Evolutionary conservation across 1,140 invertebrate species (phyloP), one percentile per base, ranked within the genome.

Genomic region (Drosophila kohkoa): DNA sequence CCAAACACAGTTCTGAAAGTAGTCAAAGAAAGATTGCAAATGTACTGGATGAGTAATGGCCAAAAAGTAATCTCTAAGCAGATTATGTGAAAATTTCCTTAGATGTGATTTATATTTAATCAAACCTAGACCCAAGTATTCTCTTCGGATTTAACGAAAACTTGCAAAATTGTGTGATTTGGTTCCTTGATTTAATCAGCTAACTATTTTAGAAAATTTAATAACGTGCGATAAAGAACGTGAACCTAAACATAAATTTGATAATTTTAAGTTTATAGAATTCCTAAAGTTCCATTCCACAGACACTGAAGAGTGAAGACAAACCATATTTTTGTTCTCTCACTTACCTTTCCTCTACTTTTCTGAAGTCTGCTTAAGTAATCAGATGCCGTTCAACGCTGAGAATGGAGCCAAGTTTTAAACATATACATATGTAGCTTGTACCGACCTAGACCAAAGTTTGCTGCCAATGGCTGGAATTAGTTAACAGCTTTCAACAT

Each of bases 1-100:
- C 3, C 25, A 25, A 15, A 16, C 51, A 51, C 13, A 45, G 58
- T 45, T 60, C 51, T 32, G 7, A 25, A 25, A 11, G 30, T 48
- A 38, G 48, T 8, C 38, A 8, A 1, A 30, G 41, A 46, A 49
- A 46, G 62, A 54, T 64, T 52, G 35, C 32, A n/a, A n/a, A 38
- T 48, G 52, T 35, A 65, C 43, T 30, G 41, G 49, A 32, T 52
- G 49, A 65, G 41, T 41, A 43, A 58, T 58, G 38, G 13, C 16
- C 32, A 51, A 30, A 16, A 10, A 35, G 11, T 13, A 45, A 54
- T 32, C 41, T 45, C 38, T 16, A 25, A 43, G 8, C 51, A 54
- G 63, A 65, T 65, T 65, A 65, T 13, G 5, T 15, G n/a, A 41
- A 8, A 13, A 38, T 1, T 15, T 28, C 5, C 3, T 55, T 20